These are phyloP conservation scores for Sebastes oblongus DNA, from an alignment of 2,797 vertebrate species.

Conservation along the genomic window DNA sequence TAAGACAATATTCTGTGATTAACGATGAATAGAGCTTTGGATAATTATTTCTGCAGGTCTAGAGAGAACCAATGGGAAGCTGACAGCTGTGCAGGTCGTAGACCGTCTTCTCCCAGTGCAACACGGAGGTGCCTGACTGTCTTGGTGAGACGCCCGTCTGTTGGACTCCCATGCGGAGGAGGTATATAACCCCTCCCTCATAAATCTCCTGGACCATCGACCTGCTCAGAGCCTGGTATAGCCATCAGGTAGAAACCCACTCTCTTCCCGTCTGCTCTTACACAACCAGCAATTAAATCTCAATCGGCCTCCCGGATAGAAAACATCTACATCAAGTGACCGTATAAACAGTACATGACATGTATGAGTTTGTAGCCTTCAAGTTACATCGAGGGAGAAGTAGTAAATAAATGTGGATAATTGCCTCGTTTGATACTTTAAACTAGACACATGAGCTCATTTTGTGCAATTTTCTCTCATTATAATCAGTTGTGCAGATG, in stretches of 20 bases:
- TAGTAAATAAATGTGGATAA: constrained; percentile 33
- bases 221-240: constrained; percentile 67
- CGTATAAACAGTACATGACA: background rate
- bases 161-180: constrained; percentile 31
- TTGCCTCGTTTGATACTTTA: constrained; percentile 22
- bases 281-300: constrained; percentile 42
- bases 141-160: constrained; percentile 26
- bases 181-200: constrained; percentile 40
- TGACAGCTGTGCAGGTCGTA: constrained; percentile 29
- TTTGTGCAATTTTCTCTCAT: constrained; percentile 61
- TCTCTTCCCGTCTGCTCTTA: constrained; percentile 31
- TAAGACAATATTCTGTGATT: constrained; percentile 2
- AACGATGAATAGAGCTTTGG: background rate
- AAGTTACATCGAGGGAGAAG: constrained; percentile 10
- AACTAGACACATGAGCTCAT: constrained; percentile 43
- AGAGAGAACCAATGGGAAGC: background rate
- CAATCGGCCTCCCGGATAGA: constrained; percentile 19
- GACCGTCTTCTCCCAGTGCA: constrained; percentile 18
- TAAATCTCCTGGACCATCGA: constrained; percentile 71
- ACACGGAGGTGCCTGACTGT: constrained; percentile 39
- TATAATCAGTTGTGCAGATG: constrained; percentile 56
- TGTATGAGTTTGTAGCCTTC: constrained; percentile 2
- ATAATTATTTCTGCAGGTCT: background rate
- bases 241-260: constrained; percentile 57
- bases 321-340: constrained; percentile 22